Evolutionary conservation across 2,888 invertebrate species (phyloP).

Genomic region (Colletes collaris): DNA sequence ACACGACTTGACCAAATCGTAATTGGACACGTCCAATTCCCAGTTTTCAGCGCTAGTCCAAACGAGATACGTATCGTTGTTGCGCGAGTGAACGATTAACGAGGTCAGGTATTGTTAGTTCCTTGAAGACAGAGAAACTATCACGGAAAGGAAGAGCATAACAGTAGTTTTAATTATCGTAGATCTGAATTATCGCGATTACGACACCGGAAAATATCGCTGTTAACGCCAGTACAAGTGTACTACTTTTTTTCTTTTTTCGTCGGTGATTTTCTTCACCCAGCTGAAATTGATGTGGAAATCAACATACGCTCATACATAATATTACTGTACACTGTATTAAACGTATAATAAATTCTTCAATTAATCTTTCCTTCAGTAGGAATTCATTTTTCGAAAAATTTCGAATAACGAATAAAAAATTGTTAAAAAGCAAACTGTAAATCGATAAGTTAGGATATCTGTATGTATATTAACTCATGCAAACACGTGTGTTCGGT

Average conservation of each 20-base stretch:
- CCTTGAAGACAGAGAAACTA: constrained; percentile 66
- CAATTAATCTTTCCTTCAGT: too few relatives aligned
- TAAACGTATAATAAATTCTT: too few relatives aligned
- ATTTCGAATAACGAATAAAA: too few relatives aligned
- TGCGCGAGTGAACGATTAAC: constrained; percentile 77
- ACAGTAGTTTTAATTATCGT: constrained; percentile 46
- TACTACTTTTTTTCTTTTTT: constrained; percentile 1
- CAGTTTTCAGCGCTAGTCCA: constrained; percentile 70
- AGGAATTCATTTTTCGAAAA: too few relatives aligned
- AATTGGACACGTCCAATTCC: constrained; percentile 75
- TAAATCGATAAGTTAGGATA: too few relatives aligned
- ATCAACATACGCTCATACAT: too few relatives aligned
- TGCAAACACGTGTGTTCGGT: too few relatives aligned
- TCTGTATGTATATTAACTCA: too few relatives aligned
- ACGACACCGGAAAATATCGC: constrained; percentile 36
- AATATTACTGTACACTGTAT: too few relatives aligned
- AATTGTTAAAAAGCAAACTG: too few relatives aligned
- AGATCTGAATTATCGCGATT: constrained; percentile 54
- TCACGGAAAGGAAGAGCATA: constrained; percentile 60
- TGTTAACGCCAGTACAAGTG: constrained; percentile 4
- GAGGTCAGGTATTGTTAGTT: constrained; percentile 71
- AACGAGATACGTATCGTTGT: constrained; percentile 74
- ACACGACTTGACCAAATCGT: constrained; percentile 59
- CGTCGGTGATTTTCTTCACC: constrained; percentile 4
- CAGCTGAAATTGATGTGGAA: not conserved